These are phyloP conservation scores for Macropodus opercularis DNA, from an alignment of 2,797 vertebrate genomes.

Conservation along the genomic window DNA sequence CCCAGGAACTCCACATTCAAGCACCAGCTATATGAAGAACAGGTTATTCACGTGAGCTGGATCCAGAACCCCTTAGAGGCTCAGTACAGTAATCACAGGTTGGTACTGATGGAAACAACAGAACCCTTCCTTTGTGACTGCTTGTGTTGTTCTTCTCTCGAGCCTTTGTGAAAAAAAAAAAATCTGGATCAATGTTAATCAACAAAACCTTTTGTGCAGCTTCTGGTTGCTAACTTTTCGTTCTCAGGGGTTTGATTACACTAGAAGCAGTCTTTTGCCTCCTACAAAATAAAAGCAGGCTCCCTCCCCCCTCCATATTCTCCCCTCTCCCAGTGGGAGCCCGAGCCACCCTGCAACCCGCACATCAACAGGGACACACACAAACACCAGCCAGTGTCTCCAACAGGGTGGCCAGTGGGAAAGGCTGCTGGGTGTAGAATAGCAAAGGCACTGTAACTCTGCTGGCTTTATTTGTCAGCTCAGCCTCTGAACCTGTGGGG, in stretches of 20 bases:
- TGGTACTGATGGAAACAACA: too few relatives aligned
- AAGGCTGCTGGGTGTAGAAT: slow-evolving; percentile 72
- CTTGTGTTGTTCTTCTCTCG: too few relatives aligned
- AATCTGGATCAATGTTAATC: slow-evolving; percentile 33
- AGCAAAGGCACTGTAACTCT: slow-evolving; percentile 78
- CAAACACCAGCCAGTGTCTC: slow-evolving; percentile 55
- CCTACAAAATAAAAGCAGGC: slow-evolving; percentile 57
- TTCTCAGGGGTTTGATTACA: slow-evolving; percentile 83
- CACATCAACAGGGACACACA: slow-evolving; percentile 35
- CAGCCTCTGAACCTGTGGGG: slow-evolving; percentile 74
- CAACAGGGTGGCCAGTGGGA: slow-evolving; percentile 72
- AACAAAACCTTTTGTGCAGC: slow-evolving; percentile 31
- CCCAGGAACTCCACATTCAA: slow-evolving; percentile 45
- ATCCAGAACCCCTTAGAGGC: neutral
- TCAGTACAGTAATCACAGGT: neutral
- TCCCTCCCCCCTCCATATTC: slow-evolving; percentile 53
- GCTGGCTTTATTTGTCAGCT: slow-evolving; percentile 69
- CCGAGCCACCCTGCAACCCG: slow-evolving; percentile 52
- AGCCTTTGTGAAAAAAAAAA: neutral
- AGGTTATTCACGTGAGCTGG: too few relatives aligned
- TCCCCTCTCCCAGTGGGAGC: slow-evolving; percentile 68
- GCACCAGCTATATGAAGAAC: slow-evolving; percentile 34
- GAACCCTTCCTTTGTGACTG: too few relatives aligned
- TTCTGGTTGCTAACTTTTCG: slow-evolving; percentile 42
- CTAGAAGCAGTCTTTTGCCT: slow-evolving; percentile 57